phyloP scores from a whole-genome alignment of 2,888 invertebrate genomes.

The Leucophora obtusa region DNA sequence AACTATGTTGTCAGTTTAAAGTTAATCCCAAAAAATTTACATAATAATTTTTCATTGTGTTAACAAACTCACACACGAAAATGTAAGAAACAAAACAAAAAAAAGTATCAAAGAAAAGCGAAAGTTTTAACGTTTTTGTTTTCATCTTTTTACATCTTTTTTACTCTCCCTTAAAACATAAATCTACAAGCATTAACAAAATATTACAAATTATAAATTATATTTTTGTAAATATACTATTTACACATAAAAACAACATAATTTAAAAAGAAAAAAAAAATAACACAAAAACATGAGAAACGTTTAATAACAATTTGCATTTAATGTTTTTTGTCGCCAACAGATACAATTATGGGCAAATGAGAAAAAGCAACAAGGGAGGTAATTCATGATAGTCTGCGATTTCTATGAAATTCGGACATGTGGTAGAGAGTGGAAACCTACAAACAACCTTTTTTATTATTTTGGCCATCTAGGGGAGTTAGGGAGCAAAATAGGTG shows the following conservation, averaged over 20 bases:
- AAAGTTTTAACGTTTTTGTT: slow-evolving; percentile 49
- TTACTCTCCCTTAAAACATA: slow-evolving; percentile 9
- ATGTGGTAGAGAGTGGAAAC: too few relatives aligned
- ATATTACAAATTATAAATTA: slow-evolving; percentile 27
- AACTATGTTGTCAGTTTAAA: neutral
- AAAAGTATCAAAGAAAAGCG: slow-evolving; percentile 57
- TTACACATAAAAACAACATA: slow-evolving; percentile 1
- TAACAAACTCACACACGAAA: slow-evolving; percentile 27
- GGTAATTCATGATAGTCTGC: too few relatives aligned
- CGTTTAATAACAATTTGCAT: slow-evolving; percentile 51
- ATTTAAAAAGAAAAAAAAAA: neutral
- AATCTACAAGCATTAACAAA: neutral
- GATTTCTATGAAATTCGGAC: too few relatives aligned
- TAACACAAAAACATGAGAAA: slow-evolving; percentile 29
- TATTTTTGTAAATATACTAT: slow-evolving; percentile 1
- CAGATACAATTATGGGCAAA: neutral
- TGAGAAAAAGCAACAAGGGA: neutral
- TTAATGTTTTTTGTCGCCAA: slow-evolving; percentile 19
- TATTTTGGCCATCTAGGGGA: too few relatives aligned
- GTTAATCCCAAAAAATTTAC: slow-evolving; percentile 39
- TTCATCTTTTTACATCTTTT: slow-evolving; percentile 18
- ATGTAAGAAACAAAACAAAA: slow-evolving; percentile 8
- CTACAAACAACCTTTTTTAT: too few relatives aligned
- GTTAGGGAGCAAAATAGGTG: too few relatives aligned
- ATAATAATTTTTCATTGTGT: slow-evolving; percentile 45